Evolutionary conservation across 1,140 invertebrate species (phyloP).

Genomic region (silkworm (Bombyx mori)): ASM3026992v2 NC_085133.1:8785001-8785500

Average conservation of each 20-base stretch:
- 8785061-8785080: conserved; percentile 67
- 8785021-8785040: conserved; percentile 71
- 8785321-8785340: conserved; percentile 10
- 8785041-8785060: conserved; percentile 71
- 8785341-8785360: conserved; percentile 18
- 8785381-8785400: conserved; percentile 61
- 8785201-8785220: conserved; percentile 6
- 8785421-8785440: conserved; percentile 33
- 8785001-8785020: conserved; percentile 70
- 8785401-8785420: conserved; percentile 44
- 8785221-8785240: background rate
- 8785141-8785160: conserved; percentile 17
- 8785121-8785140: conserved; percentile 50
- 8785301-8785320: background rate
- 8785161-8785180: background rate
- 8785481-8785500: conserved; percentile 57
- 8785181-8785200: background rate
- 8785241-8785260: too few species aligned
- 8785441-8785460: conserved; percentile 33
- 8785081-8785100: conserved; percentile 57
- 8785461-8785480: conserved; percentile 61
- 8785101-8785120: conserved; percentile 45
- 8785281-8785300: too few species aligned
- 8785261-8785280: too few species aligned
- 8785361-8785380: conserved; percentile 57